phyloP scores from a whole-genome alignment of 1,140 invertebrate species.

The Muscidifurax raptorellus region DNA sequence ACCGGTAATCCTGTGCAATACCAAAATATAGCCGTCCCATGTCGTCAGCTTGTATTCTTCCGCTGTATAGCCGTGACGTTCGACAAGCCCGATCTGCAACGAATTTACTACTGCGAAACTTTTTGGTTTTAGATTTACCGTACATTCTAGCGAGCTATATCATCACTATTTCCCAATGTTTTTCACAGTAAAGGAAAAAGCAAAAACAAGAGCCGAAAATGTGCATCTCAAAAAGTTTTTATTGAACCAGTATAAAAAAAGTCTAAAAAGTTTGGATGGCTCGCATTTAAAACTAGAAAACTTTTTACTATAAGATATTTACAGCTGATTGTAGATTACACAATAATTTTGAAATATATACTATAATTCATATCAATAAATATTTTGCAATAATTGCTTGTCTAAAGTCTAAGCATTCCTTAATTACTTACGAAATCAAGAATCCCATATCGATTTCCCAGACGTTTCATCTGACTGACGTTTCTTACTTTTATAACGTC shows the following conservation, averaged over 20 bases:
- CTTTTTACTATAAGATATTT: no score
- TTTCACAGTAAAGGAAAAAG: background rate
- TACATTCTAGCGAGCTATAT: background rate
- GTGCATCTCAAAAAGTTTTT: background rate
- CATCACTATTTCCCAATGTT: background rate
- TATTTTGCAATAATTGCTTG: no score
- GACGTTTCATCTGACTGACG: background rate
- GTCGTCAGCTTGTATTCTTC: conserved; percentile 76
- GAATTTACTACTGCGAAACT: background rate
- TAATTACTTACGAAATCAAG: conserved; percentile 25
- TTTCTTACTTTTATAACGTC: conserved; percentile 12
- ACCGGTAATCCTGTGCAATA: conserved; percentile 76
- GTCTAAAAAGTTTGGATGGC: background rate
- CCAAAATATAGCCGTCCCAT: conserved; percentile 78
- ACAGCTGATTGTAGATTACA: no score
- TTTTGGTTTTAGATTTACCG: background rate
- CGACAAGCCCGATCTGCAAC: conserved; percentile 61
- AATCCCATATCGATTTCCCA: background rate
- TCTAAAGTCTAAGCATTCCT: background rate
- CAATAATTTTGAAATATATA: no score
- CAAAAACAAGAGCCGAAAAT: background rate
- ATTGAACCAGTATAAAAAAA: background rate
- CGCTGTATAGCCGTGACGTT: conserved; percentile 75
- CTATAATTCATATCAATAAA: no score
- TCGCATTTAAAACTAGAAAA: no score